Conservation (phyloP, 2,113 vertebrate genomes). For the Melospiza melodia region DNA sequence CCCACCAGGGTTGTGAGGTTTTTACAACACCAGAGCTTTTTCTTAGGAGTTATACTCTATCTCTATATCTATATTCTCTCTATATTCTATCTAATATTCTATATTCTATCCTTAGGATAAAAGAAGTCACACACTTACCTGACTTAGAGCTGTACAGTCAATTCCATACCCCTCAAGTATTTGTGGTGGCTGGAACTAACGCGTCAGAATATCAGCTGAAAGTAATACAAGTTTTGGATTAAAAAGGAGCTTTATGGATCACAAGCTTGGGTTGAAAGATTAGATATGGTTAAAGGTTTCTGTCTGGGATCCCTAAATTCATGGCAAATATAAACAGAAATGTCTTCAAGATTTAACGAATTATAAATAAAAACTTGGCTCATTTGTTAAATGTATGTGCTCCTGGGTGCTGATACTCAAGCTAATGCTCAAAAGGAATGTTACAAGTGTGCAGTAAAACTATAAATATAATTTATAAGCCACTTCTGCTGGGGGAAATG, state of each 20-base stretch:
- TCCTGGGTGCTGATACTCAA: background rate
- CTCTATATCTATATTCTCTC: background rate
- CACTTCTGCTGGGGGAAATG: background rate
- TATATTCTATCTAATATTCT: background rate
- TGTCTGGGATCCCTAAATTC: accelerated
- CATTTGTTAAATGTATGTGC: background rate
- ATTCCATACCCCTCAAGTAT: background rate
- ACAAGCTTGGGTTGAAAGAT: background rate
- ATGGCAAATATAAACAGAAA: background rate
- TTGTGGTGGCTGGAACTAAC: background rate
- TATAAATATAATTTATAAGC: background rate
- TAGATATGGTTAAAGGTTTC: background rate
- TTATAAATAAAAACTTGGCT: background rate
- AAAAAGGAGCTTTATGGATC: background rate
- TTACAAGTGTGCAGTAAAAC: background rate
- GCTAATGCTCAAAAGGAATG: background rate
- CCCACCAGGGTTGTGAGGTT: background rate
- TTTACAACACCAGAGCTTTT: background rate
- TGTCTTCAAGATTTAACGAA: background rate
- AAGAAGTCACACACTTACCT: background rate
- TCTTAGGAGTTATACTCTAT: background rate
- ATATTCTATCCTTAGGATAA: background rate
- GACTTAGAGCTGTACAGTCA: background rate
- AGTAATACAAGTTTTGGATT: background rate
- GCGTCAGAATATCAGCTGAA: background rate